These are phyloP conservation scores for Plebejus anna DNA, from an alignment of 2,888 invertebrate species.

Conservation along the genomic window DNA sequence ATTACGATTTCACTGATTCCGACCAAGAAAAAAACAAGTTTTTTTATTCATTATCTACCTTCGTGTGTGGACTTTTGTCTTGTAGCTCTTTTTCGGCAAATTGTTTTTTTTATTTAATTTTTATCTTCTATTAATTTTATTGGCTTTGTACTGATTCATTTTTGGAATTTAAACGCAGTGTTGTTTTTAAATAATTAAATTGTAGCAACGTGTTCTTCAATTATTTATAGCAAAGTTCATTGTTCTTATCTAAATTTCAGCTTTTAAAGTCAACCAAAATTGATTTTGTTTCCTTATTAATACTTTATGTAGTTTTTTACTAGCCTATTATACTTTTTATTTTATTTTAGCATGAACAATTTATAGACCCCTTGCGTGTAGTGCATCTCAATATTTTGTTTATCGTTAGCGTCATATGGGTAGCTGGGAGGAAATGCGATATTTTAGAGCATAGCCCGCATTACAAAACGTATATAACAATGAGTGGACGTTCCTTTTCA, in stretches of 20 bases:
- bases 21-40: slow-evolving; percentile 57
- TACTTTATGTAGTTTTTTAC: background rate
- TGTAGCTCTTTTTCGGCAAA: slow-evolving; percentile 33
- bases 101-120: slow-evolving; percentile 36
- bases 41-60: slow-evolving; percentile 46
- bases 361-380: slow-evolving; percentile 15
- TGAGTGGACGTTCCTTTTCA: slow-evolving; percentile 79
- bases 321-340: background rate
- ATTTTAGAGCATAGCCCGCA: slow-evolving; percentile 77
- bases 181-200: background rate
- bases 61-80: slow-evolving; percentile 41
- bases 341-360: background rate
- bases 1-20: slow-evolving; percentile 68
- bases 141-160: background rate
- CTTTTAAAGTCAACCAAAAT: background rate
- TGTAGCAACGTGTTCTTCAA: too few relatives aligned
- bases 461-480: slow-evolving; percentile 77
- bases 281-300: background rate
- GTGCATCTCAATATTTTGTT: slow-evolving; percentile 33
- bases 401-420: slow-evolving; percentile 36
- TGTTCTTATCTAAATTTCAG: background rate
- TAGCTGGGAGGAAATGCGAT: slow-evolving; percentile 66
- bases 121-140: slow-evolving; percentile 10
- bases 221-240: too few relatives aligned
- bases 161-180: background rate